These are phyloP conservation scores for Otus scops DNA, from an alignment of 2,797 vertebrate species.

Conservation along the genomic window DNA sequence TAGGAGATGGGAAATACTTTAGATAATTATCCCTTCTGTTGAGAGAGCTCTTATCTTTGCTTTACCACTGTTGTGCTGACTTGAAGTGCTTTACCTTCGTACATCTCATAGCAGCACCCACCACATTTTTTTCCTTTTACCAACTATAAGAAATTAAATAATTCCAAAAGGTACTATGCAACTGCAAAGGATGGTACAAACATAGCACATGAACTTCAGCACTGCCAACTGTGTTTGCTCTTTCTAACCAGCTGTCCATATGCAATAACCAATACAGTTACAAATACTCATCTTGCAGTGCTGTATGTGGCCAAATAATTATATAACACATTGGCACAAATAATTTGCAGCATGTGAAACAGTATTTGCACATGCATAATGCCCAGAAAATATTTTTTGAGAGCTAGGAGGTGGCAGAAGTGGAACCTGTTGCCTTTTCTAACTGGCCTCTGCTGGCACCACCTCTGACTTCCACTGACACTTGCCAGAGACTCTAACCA, in stretches of 20 bases:
- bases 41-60: not conserved
- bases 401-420: not conserved
- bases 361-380: not conserved
- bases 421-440: not conserved
- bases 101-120: not conserved
- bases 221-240: not conserved
- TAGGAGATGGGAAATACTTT: not conserved
- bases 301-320: not conserved
- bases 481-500: not conserved
- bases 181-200: not conserved
- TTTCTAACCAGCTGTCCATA: not conserved
- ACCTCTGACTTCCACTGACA: not conserved
- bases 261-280: not conserved
- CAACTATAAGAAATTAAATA: not conserved
- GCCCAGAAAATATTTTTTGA: not conserved
- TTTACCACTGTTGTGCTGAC: not conserved
- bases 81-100: not conserved
- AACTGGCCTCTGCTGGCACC: not conserved
- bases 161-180: not conserved
- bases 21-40: not conserved
- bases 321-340: not conserved
- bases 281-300: not conserved
- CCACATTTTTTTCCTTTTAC: not conserved
- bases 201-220: not conserved
- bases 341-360: not conserved